phyloP scores from a whole-genome alignment of 1,140 invertebrate species.

The Artemia franciscana region DNA sequence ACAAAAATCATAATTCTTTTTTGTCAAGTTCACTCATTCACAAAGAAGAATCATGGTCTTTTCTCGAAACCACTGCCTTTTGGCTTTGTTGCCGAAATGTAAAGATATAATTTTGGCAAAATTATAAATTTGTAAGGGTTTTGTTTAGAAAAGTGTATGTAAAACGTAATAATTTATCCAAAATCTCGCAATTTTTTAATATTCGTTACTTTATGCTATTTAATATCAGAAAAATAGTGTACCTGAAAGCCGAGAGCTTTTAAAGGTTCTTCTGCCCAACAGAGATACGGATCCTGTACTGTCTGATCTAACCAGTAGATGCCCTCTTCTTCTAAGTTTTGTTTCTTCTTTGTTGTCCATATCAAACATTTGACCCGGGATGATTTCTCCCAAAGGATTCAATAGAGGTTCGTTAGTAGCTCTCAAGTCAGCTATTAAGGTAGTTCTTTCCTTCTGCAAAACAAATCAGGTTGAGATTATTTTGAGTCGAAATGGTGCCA shows the following conservation, averaged over 20 bases:
- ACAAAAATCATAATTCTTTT: too few species aligned
- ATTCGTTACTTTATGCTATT: too few species aligned
- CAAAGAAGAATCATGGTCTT: too few species aligned
- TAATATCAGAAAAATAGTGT: too few species aligned
- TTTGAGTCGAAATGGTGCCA: neutral
- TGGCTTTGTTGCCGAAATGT: too few species aligned
- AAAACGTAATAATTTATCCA: too few species aligned
- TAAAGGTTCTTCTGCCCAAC: neutral
- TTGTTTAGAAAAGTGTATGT: too few species aligned
- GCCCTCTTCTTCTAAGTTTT: constrained; percentile 16
- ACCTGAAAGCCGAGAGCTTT: constrained; percentile 3
- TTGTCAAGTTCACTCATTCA: too few species aligned
- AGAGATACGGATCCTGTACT: constrained; percentile 6
- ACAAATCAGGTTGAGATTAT: neutral
- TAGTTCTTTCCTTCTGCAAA: constrained; percentile 65
- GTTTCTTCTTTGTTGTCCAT: constrained; percentile 19
- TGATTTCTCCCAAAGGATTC: constrained; percentile 19
- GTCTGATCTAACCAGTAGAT: constrained; percentile 8
- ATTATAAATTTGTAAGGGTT: too few species aligned
- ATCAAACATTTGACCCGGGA: constrained; percentile 13
- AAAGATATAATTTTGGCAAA: too few species aligned
- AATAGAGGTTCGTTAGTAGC: constrained; percentile 53
- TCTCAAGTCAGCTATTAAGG: constrained; percentile 62
- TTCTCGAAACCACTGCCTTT: too few species aligned
- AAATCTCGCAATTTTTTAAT: too few species aligned